phyloP scores from a whole-genome alignment of 2,888 invertebrate genomes.

The Dynastes tityus region DNA sequence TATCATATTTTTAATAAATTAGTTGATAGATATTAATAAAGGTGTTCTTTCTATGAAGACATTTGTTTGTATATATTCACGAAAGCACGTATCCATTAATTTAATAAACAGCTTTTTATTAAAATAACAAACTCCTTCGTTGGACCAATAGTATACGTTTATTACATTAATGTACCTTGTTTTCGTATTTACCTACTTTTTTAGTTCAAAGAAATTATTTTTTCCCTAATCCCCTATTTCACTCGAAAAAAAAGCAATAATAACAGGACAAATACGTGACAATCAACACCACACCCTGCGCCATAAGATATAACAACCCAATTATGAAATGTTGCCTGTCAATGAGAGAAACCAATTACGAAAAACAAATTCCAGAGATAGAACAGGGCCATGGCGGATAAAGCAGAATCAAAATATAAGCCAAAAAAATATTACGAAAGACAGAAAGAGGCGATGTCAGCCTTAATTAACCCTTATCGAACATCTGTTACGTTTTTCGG shows the following conservation, averaged over 20 bases:
- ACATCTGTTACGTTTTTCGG: constrained; percentile 43
- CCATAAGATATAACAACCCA: background rate
- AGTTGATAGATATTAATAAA: no score
- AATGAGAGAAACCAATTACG: constrained; percentile 9
- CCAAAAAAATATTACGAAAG: constrained; percentile 25
- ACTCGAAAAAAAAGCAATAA: background rate
- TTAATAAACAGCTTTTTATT: no score
- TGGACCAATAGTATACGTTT: no score
- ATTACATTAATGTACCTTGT: no score
- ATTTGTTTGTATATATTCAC: no score
- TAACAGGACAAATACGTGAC: background rate
- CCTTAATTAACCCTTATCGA: constrained; percentile 48
- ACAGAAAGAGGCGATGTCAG: constrained; percentile 36
- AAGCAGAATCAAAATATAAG: background rate
- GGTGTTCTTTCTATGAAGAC: no score
- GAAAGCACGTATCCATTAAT: no score
- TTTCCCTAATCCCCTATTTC: background rate
- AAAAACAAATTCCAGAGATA: constrained; percentile 2
- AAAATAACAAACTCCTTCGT: no score
- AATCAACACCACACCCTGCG: background rate
- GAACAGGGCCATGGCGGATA: background rate
- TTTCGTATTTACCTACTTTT: no score
- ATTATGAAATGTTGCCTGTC: background rate
- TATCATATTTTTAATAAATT: no score
- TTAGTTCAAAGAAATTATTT: no score